Evolutionary conservation across 2,888 invertebrate species (phyloP).

Genomic region (Torymus auratus): DNA sequence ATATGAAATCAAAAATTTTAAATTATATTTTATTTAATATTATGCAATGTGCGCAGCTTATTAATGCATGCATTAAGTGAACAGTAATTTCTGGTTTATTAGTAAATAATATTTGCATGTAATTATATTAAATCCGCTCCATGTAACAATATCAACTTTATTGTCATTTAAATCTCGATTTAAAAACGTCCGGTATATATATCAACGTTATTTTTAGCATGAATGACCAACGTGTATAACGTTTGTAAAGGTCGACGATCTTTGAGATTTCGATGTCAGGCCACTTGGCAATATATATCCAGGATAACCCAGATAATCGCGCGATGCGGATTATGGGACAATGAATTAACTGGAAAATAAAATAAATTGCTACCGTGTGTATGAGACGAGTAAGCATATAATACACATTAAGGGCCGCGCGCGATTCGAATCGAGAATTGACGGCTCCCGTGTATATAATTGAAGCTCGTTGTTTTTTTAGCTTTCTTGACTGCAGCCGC

Average conservation of each 20-base stretch:
- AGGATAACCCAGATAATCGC: not conserved
- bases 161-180: too few relatives aligned
- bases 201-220: too few relatives aligned
- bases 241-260: conserved; percentile 4
- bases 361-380: not conserved
- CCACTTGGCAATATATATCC: not conserved
- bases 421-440: conserved; percentile 38
- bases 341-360: conserved; percentile 26
- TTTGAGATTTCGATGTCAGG: not conserved
- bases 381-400: not conserved
- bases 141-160: too few relatives aligned
- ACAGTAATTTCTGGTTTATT: too few relatives aligned
- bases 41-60: too few relatives aligned
- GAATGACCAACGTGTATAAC: too few relatives aligned
- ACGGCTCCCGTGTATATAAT: conserved; percentile 36
- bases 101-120: too few relatives aligned
- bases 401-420: not conserved
- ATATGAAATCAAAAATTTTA: too few relatives aligned
- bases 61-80: too few relatives aligned
- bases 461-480: conserved; percentile 50
- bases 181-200: too few relatives aligned
- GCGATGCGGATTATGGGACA: conserved; percentile 3
- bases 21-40: too few relatives aligned
- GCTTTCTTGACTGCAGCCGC: conserved; percentile 2
- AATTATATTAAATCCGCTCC: too few relatives aligned